Base-by-base conservation (phyloP, 1,140 invertebrate genomes). In the Lordiphosa clarofinis region DNA sequence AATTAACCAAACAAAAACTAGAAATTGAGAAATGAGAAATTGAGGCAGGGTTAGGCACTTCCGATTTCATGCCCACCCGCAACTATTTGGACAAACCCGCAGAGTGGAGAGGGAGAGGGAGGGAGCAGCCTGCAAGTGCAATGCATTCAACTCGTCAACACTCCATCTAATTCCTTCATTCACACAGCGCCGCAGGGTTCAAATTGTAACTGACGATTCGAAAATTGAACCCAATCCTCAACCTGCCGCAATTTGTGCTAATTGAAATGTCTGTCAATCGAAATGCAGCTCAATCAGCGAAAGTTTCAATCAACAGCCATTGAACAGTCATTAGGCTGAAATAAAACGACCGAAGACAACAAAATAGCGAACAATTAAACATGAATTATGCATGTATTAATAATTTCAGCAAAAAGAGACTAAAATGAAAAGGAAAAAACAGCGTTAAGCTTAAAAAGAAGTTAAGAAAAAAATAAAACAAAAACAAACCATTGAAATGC, bases 331-430 rank as follows among this genome's bases (percentile, higher is more conserved):
- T 66, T 66, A 66, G 61, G 56, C 60, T 54, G 47, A 65, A n/a
- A 56, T 40, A 57, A 62, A 44, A 48, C 53, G 39, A 47, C 12
- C 47, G 36, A 60, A 49, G 12, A 46, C 56, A 59, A 13, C 50
- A 69, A 68, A 46, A 69, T 60, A 19, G 66, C 68, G 46, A 68
- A 75, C 76, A 81, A 81, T 81, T 81, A 81, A 81, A 81, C 67
- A 82, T 81, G 72, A 81, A 81, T 82, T 82, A 81, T 82, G 75
- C 75, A 81, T 81, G 75, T 82, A 81, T 81, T 81, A 81, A 82
- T 76, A 81, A 81, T 68, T 75, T 75, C 72, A 39, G 46, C n/a
- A 38, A 24, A 56, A 35, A 50, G 15, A 15, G 15, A 15, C 15
- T 15, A 15, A 15, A 15, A 15, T 15, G 15, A 43, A n/a, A 38